A percentile compares a stretch with the other conserved stretches of the same genome.
These are phyloP conservation scores for Boloria euphrosyne DNA, from an alignment of 2,888 invertebrate species.

Conservation along the genomic window DNA sequence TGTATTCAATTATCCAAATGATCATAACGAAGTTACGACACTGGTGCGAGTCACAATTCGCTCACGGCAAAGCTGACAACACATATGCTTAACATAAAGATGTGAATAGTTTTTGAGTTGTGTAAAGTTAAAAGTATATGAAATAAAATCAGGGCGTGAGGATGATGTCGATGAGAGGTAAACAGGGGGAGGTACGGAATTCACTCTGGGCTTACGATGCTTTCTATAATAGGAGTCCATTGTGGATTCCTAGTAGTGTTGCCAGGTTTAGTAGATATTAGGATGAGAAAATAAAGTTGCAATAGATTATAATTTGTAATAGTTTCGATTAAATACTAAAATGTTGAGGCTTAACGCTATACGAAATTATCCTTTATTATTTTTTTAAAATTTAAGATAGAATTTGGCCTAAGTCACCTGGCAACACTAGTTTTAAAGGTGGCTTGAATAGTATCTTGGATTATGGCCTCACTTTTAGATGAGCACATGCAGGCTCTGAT, in stretches of 20 bases:
- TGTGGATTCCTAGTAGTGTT: conserved; percentile 53
- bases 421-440: conserved; percentile 34
- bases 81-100: conserved; percentile 64
- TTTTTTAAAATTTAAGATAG: not conserved
- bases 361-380: conserved; percentile 2
- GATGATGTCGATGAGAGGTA: conserved; percentile 70
- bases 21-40: conserved; percentile 51
- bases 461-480: conserved; percentile 77
- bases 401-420: conserved; percentile 44
- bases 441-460: conserved; percentile 55
- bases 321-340: not conserved
- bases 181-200: conserved; percentile 79
- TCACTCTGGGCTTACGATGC: conserved; percentile 52
- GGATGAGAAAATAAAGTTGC: not conserved
- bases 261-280: conserved; percentile 27
- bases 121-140: conserved; percentile 53
- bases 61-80: conserved; percentile 57
- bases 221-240: conserved; percentile 45
- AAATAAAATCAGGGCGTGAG: conserved; percentile 76
- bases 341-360: conserved; percentile 4
- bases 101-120: conserved; percentile 83
- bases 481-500: conserved; percentile 80
- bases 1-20: conserved; percentile 39
- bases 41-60: conserved; percentile 69
- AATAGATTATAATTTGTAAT: not conserved